Conservation (phyloP, 2,888 invertebrate species). For the Chymomyza procnemis region DNA sequence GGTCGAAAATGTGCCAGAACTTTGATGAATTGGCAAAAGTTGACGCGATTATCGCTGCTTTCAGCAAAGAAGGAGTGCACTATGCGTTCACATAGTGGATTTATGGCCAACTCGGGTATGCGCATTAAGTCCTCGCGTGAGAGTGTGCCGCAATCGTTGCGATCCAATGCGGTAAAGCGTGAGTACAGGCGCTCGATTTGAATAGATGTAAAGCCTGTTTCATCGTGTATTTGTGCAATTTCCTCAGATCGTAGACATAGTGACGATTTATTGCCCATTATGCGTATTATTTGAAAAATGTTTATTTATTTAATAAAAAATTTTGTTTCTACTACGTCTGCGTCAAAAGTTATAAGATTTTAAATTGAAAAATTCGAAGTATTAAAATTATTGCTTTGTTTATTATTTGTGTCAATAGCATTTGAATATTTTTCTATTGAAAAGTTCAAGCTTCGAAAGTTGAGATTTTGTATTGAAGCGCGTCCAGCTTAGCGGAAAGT, state of each 20-base stretch:
- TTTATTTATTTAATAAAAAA: no score
- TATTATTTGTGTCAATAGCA: no score
- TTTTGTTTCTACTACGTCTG: no score
- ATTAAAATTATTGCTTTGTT: no score
- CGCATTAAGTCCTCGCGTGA: slow-evolving; percentile 97
- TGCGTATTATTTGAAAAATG: no score
- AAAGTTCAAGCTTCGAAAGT: no score
- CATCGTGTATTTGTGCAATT: slow-evolving; percentile 96
- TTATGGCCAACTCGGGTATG: slow-evolving; percentile 98
- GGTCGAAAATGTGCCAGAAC: slow-evolving; percentile 97
- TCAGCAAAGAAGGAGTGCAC: slow-evolving; percentile 98
- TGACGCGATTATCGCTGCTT: slow-evolving; percentile 93
- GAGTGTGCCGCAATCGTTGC: slow-evolving; percentile 95
- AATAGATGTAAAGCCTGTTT: slow-evolving; percentile 98
- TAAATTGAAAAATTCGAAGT: no score
- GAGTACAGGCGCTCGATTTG: slow-evolving; percentile 99
- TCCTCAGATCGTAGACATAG: slow-evolving; percentile 95
- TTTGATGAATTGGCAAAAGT: slow-evolving; percentile 98
- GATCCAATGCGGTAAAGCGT: slow-evolving; percentile 96
- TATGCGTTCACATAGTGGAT: slow-evolving; percentile 97
- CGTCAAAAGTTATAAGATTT: no score
- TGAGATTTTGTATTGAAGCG: no score
- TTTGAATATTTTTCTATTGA: no score
- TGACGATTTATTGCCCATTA: slow-evolving; percentile 98
- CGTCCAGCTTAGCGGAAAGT: no score